Base-by-base conservation (phyloP, 2,113 vertebrate genomes). In the Galeopterus variegatus region DNA sequence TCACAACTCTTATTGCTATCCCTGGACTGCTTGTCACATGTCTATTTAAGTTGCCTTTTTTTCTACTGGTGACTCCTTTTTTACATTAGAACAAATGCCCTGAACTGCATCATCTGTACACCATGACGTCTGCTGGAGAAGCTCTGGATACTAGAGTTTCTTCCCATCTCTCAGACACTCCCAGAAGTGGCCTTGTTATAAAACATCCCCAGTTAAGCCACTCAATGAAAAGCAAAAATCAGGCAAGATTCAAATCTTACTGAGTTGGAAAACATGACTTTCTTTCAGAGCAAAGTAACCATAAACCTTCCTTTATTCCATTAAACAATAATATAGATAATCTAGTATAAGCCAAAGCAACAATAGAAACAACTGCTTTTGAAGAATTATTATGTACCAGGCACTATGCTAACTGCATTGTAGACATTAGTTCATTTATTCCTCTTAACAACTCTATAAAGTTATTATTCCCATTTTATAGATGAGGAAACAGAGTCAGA, bases 401-500 rank as follows among this genome's bases (percentile, higher is more conserved):
- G 64, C 24, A 52, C 21, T 4, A 3, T 65, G 31, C 45, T 80
- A 65, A 28, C 18, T 60, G 64, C 79, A 89, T n/a, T 33, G 45
- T 8, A 60, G 69, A 45, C 28, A 52, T 19, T 13, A 41, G 18
- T 86, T 93, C 85, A 85, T 45, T 91, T 84, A 45, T 23, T 86
- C 33, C 76, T 79, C 36, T 52, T 65, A 65, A 65, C 17, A 56
- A 60, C 21, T 65, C 89, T 64, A 2, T 23, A 31, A 76, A 82
- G 45, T 36, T 76, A 82, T 83, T 64, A 79, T 56, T 89, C 79
- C 75, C 90, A 89, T 81, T 90, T 62, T n/a, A 79, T 21, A 60
- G 91, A 83, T 7, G 50, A 93, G 73, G 58, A 92, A 65, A 92
- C 75, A 92, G 77, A 64, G 69, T 45, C 88, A 83, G 58, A 75